phyloP scores from a whole-genome alignment of 2,888 invertebrate genomes.

The Spicauda simplicius region DNA sequence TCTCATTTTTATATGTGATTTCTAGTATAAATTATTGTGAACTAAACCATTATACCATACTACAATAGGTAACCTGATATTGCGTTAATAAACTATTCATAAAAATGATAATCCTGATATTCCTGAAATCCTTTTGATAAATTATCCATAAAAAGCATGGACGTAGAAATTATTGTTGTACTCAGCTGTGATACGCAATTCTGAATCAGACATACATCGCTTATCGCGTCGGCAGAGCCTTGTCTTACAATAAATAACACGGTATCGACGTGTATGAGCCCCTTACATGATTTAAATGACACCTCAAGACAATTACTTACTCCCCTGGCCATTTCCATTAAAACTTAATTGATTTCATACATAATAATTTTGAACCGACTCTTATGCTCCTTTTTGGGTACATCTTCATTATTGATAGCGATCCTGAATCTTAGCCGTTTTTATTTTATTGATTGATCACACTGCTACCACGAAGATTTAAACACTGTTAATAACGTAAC shows the following conservation, averaged over 20 bases:
- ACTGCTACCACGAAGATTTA: too few relatives aligned
- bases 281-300: constrained; percentile 35
- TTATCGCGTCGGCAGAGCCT: constrained; percentile 7
- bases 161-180: too few relatives aligned
- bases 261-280: constrained; percentile 43
- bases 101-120: too few relatives aligned
- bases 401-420: constrained; percentile 25
- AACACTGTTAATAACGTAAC: too few relatives aligned
- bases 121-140: too few relatives aligned
- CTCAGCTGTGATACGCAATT: too few relatives aligned
- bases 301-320: constrained; percentile 55
- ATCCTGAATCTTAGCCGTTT: neutral
- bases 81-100: too few relatives aligned
- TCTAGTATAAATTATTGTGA: too few relatives aligned
- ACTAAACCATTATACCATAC: too few relatives aligned
- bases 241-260: constrained; percentile 45
- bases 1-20: too few relatives aligned
- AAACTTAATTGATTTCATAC: constrained; percentile 70
- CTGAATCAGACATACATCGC: constrained; percentile 4
- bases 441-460: neutral
- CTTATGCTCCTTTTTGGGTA: constrained; percentile 31
- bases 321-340: constrained; percentile 55
- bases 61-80: too few relatives aligned
- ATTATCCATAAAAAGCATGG: too few relatives aligned
- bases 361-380: constrained; percentile 59